Evolutionary conservation across 2,888 invertebrate genomes (phyloP), one percentile per base, ranked within the genome.

Genomic region (Prenolepis imparis): DNA sequence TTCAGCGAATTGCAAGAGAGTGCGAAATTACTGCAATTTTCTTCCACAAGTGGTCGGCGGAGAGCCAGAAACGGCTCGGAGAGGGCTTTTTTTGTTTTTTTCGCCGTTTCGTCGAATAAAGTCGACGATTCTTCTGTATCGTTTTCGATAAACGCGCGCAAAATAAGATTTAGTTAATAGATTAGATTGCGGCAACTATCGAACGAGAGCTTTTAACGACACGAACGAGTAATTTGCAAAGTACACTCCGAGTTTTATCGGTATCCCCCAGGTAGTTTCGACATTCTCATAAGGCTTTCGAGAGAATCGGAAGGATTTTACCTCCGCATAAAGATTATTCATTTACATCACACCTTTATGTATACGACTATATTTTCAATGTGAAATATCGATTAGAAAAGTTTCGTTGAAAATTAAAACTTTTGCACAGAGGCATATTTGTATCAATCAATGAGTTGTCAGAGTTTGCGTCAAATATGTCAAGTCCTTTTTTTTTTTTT

Each of bases 1-100:
- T 21, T 72, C 78, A 8, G 3, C 78, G 70, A 67, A 78, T 59
- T 39, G n/a, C 55, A 72, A 78, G 72, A 44, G 21, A 57, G 55
- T 59, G 70, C 55, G 28, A 72, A 72, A 78, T 72, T 70, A 78
- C 72, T 28, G 72, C 61, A 78, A 78, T 78, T 78, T 78, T 55
- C 68, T n/a, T 28, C 44, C 24, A 64, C 75, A 75, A 75, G 63
- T 75, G 36, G 36, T 48, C 24, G 63, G 8, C 44, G 11, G 9
- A 44, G 61, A 18, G 28, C 8, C 28, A 15, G 5, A 15, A 75
- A 41, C 4, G 15, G 8, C 24, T 61, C 41, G n/a, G 21, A 1
- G 48, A 32, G 36, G 11, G 24, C 36, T 75, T 73, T 73, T 64
- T 67, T 73, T 12, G n/a, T n/a, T n/a, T n/a, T n/a, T n/a, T n/a